Percentiles rank a stretch among this genome's conserved stretches.
These are phyloP conservation scores for Ramazzottius varieornatus DNA, from an alignment of 2,888 invertebrate species.

Conservation along the genomic window DNA sequence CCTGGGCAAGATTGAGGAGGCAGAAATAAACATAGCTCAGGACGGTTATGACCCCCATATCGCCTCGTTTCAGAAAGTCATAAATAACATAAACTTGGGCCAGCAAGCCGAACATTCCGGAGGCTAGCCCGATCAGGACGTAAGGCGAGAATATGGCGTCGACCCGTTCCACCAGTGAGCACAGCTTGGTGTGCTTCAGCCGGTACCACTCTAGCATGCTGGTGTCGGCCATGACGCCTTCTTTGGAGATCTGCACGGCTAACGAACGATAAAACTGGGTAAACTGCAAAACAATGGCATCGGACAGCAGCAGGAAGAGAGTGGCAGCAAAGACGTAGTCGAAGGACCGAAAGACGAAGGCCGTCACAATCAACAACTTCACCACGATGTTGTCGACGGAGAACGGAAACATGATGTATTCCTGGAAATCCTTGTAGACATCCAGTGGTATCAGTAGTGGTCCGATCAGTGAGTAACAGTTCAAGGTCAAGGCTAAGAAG, in stretches of 20 bases:
- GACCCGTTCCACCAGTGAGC: neutral
- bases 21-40: neutral
- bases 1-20: neutral
- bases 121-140: neutral
- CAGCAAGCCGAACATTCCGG: neutral
- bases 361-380: neutral
- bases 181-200: neutral
- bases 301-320: neutral
- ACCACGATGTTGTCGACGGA: neutral
- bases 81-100: neutral
- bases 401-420: neutral
- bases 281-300: neutral
- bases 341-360: neutral
- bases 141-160: neutral
- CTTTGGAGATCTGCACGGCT: neutral
- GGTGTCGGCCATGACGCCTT: neutral
- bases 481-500: neutral
- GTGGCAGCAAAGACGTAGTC: constrained; percentile 1
- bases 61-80: neutral
- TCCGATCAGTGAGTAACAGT: neutral
- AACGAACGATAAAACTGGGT: neutral
- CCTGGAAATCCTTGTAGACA: neutral
- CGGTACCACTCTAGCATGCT: neutral
- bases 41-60: neutral
- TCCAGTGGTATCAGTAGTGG: neutral